A percentile compares a stretch with the other conserved stretches of the same genome.
phyloP scores from a whole-genome alignment of 2,797 vertebrate species.

The Melanotaenia boesemani region DNA sequence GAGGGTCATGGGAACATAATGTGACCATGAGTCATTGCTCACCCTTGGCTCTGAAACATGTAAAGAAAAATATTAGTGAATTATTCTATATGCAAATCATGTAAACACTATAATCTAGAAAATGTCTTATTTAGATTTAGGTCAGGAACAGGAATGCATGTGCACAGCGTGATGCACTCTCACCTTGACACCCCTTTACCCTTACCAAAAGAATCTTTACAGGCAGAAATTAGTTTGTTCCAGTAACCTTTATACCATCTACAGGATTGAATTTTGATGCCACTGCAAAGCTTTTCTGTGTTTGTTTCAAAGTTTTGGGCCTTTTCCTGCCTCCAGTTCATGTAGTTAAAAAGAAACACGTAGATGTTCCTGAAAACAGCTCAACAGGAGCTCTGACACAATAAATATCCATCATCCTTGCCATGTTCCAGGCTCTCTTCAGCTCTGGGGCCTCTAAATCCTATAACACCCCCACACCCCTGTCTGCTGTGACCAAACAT shows the following conservation, averaged over 20 bases:
- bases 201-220: not conserved
- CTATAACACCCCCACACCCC: conserved; percentile 15
- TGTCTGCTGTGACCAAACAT: conserved; percentile 41
- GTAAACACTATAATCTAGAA: too few relatives aligned
- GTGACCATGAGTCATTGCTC: too few relatives aligned
- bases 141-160: too few relatives aligned
- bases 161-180: too few relatives aligned
- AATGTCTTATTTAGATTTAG: not conserved
- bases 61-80: too few relatives aligned
- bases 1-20: too few relatives aligned
- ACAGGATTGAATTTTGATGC: not conserved
- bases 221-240: not conserved
- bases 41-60: too few relatives aligned
- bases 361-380: not conserved
- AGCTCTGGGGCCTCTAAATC: conserved; percentile 37
- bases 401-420: conserved; percentile 32
- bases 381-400: conserved; percentile 7
- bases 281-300: fast-evolving
- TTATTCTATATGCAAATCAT: too few relatives aligned
- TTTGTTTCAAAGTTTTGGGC: not conserved
- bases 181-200: not conserved
- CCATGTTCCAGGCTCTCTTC: conserved; percentile 37
- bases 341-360: not conserved
- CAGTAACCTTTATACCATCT: not conserved
- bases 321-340: not conserved